Conservation (phyloP, 2,113 vertebrate species). For the Cynopterus brachyotis region DNA sequence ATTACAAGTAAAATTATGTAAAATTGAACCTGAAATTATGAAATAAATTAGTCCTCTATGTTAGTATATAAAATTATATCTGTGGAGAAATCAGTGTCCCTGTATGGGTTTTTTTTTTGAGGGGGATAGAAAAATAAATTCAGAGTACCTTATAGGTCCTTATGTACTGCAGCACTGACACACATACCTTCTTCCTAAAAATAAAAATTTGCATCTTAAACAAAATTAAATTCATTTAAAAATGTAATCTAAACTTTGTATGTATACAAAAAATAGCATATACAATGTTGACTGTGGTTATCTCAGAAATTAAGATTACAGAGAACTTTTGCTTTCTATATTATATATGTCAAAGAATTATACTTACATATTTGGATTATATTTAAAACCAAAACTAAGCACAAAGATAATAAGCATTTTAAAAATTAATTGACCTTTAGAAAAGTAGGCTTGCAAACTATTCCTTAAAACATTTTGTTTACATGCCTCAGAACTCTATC, state of each 20-base stretch:
- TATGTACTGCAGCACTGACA: not conserved
- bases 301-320: not conserved
- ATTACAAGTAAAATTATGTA: not conserved
- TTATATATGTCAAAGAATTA: not conserved
- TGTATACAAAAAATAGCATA: not conserved
- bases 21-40: not conserved
- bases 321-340: not conserved
- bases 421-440: not conserved
- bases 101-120: not conserved
- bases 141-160: not conserved
- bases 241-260: not conserved
- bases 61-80: not conserved
- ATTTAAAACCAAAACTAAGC: not conserved
- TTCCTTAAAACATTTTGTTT: not conserved
- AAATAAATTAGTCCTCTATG: not conserved
- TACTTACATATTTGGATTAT: not conserved
- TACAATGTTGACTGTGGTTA: no score
- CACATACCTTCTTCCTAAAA: not conserved
- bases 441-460: not conserved
- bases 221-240: not conserved
- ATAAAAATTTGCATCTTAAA: not conserved
- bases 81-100: not conserved
- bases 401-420: not conserved
- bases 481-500: not conserved
- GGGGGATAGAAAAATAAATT: not conserved